Conservation (phyloP, 2,797 vertebrate species). For the Petrocephalus sullivani region DNA sequence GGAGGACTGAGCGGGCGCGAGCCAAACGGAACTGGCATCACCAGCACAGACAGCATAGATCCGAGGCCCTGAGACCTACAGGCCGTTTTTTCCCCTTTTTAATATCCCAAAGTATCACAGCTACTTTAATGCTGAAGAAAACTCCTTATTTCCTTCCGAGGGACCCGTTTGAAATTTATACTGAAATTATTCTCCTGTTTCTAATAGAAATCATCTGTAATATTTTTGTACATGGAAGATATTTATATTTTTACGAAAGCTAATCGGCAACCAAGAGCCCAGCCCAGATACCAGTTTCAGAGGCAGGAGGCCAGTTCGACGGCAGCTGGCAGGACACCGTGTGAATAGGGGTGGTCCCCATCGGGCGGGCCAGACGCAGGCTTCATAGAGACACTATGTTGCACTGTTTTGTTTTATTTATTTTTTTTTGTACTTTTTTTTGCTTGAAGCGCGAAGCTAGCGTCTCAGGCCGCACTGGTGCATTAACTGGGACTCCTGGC, state of each 20-base stretch:
- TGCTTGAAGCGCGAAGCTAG: slow-evolving; percentile 21
- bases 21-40: slow-evolving; percentile 34
- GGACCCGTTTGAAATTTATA: slow-evolving; percentile 45
- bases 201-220: slow-evolving; percentile 58
- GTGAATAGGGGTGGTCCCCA: not conserved
- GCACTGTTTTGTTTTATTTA: slow-evolving; percentile 56
- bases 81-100: slow-evolving; percentile 20
- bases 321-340: slow-evolving; percentile 32
- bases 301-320: slow-evolving; percentile 11
- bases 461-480: slow-evolving; percentile 40
- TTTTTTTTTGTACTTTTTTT: slow-evolving; percentile 33
- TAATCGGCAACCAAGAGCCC: not conserved
- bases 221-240: slow-evolving; percentile 76
- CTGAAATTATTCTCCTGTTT: slow-evolving; percentile 54
- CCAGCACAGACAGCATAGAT: slow-evolving; percentile 28
- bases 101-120: slow-evolving; percentile 48
- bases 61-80: slow-evolving; percentile 11
- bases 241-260: slow-evolving; percentile 65
- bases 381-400: slow-evolving; percentile 42
- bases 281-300: not conserved
- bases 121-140: slow-evolving; percentile 20
- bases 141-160: slow-evolving; percentile 34
- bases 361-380: slow-evolving; percentile 25
- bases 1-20: slow-evolving; percentile 52
- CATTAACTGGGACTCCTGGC: slow-evolving; percentile 29